These are phyloP conservation scores for Hyla sarda DNA, from an alignment of 2,113 vertebrate species.

Conservation along the genomic window DNA sequence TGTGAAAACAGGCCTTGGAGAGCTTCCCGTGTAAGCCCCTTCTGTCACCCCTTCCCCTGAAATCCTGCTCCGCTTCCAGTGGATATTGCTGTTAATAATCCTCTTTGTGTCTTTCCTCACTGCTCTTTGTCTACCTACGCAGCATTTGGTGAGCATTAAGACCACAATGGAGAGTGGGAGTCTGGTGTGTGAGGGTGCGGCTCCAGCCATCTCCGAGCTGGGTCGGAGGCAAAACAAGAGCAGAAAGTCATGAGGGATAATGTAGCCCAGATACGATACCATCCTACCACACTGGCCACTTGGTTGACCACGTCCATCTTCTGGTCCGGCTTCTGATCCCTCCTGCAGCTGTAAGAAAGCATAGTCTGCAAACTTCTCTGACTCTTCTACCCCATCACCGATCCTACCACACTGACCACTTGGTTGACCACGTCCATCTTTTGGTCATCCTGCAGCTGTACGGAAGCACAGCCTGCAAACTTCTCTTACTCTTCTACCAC, in stretches of 20 bases:
- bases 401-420: too few relatives aligned
- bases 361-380: too few relatives aligned
- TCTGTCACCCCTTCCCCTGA: constrained; percentile 34
- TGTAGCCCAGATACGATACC: not conserved
- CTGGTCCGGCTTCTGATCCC: too few relatives aligned
- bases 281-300: too few relatives aligned
- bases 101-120: not conserved
- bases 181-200: not conserved
- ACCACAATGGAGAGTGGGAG: constrained; percentile 23
- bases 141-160: constrained; percentile 40
- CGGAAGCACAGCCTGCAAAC: too few relatives aligned
- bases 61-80: constrained; percentile 3
- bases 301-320: too few relatives aligned
- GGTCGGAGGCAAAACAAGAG: not conserved
- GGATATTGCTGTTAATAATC: constrained; percentile 11
- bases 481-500: too few relatives aligned
- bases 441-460: too few relatives aligned
- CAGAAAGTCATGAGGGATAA: not conserved
- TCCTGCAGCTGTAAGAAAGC: too few relatives aligned
- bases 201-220: not conserved
- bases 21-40: constrained; percentile 41
- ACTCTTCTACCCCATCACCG: too few relatives aligned
- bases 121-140: constrained; percentile 10
- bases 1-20: constrained; percentile 56
- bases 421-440: too few relatives aligned